Percentiles rank a stretch among this genome's conserved stretches.
Conservation (phyloP, 2,888 invertebrate species). For the Lochmaea crataegi region DNA sequence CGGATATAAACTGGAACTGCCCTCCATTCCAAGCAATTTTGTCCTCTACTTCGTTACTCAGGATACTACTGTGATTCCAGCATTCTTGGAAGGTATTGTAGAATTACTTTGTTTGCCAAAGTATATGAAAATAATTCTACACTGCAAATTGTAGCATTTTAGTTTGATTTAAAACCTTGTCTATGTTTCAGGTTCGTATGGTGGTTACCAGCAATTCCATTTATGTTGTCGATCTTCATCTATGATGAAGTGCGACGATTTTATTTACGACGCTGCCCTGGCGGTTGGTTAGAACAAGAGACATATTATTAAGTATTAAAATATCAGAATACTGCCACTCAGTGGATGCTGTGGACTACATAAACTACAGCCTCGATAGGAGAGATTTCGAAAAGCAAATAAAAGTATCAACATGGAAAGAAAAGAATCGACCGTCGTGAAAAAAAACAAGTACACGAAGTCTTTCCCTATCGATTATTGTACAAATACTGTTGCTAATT, state of each 20-base stretch:
- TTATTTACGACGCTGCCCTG: slow-evolving; percentile 97
- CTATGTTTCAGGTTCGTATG: slow-evolving; percentile 85
- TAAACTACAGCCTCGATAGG: slow-evolving; percentile 58
- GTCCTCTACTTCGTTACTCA: too few species aligned
- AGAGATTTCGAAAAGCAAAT: slow-evolving; percentile 57
- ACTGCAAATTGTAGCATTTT: too few species aligned
- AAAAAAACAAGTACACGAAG: slow-evolving; percentile 51
- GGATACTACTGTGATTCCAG: too few species aligned
- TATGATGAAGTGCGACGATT: slow-evolving; percentile 98
- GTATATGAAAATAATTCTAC: too few species aligned
- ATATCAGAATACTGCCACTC: slow-evolving; percentile 58
- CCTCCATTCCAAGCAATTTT: too few species aligned
- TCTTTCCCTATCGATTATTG: slow-evolving; percentile 63
- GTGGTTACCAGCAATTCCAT: slow-evolving; percentile 99
- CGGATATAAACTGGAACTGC: too few species aligned
- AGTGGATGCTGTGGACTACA: slow-evolving; percentile 49
- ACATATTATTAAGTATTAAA: slow-evolving; percentile 87
- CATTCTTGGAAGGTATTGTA: too few species aligned
- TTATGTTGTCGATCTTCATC: slow-evolving; percentile 98
- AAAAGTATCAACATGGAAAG: slow-evolving; percentile 40
- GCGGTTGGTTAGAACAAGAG: slow-evolving; percentile 99
- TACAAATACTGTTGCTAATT: slow-evolving; percentile 65
- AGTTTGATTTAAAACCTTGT: not conserved
- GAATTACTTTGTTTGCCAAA: too few species aligned
- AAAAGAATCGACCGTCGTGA: slow-evolving; percentile 20